Evolutionary conservation across 2,113 vertebrate species (phyloP).

Genomic region (Catharus fuscescens): DNA sequence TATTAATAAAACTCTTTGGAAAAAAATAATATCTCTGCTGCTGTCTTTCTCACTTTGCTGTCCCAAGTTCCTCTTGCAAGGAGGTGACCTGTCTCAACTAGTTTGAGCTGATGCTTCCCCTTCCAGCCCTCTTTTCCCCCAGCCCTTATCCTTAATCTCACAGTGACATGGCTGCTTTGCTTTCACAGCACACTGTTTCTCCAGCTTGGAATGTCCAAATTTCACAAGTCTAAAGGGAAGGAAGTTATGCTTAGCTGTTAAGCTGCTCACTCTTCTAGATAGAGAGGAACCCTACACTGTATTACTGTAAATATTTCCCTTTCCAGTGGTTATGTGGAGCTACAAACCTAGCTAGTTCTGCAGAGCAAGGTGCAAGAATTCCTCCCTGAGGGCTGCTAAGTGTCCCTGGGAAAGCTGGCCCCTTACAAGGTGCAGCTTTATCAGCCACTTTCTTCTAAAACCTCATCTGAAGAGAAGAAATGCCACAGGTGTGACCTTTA

Average conservation of each 20-base stretch:
- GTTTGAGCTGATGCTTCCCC: not conserved
- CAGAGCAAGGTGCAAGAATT: not conserved
- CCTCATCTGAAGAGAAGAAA: not conserved
- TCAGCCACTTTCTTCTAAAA: not conserved
- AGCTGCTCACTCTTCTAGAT: not conserved
- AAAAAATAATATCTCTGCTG: not conserved
- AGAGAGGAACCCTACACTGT: not conserved
- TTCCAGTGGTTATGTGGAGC: not conserved
- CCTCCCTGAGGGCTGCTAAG: not conserved
- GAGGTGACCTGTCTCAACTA: not conserved
- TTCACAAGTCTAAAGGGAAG: not conserved
- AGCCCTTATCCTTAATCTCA: fast-evolving
- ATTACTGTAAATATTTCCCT: not conserved
- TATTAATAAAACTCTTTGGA: slow-evolving; percentile 68
- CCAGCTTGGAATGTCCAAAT: not conserved
- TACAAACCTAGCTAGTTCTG: not conserved
- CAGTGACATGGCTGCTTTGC: not conserved
- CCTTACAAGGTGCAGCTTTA: not conserved
- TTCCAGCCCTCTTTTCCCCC: not conserved
- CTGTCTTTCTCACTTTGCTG: not conserved
- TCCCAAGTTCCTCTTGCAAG: not conserved
- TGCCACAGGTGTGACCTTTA: not conserved
- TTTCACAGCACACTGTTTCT: not conserved
- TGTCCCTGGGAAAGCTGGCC: not conserved
- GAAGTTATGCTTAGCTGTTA: not conserved